Percentiles rank a stretch among this genome's conserved stretches.
Evolutionary conservation across 2,113 vertebrate species (phyloP).

Genomic region (Larimichthys polyactis): DNA sequence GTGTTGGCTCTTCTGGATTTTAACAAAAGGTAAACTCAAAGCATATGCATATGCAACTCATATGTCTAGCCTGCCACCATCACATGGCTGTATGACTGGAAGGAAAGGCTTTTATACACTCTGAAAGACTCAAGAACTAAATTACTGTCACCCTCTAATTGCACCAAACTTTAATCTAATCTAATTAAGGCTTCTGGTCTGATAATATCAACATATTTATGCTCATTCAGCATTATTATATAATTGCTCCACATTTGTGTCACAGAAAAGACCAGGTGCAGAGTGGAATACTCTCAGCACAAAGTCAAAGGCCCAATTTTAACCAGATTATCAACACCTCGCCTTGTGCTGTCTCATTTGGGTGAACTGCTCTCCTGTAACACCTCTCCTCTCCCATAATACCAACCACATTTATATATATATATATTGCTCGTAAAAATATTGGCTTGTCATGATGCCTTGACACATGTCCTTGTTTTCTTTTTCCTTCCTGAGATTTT

Average conservation of each 20-base stretch:
- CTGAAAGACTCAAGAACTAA: background rate
- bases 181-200: constrained; percentile 6
- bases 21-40: background rate
- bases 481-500: background rate
- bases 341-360: constrained; percentile 8
- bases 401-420: background rate
- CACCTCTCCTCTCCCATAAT: background rate
- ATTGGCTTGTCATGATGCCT: background rate
- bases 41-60: background rate
- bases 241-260: constrained; percentile 13
- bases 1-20: background rate
- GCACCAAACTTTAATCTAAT: constrained; percentile 8
- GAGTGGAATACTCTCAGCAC: background rate
- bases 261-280: constrained; percentile 20
- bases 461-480: background rate
- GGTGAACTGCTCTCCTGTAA: background rate
- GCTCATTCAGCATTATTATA: constrained; percentile 8
- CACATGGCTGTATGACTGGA: background rate
- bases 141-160: background rate
- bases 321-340: background rate
- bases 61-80: background rate
- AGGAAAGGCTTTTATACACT: background rate
- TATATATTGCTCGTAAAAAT: background rate
- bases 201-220: constrained; percentile 9
- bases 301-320: constrained; percentile 4